Base-by-base conservation (phyloP, 2,113 vertebrate species). In the Epinephelus lanceolatus region DNA sequence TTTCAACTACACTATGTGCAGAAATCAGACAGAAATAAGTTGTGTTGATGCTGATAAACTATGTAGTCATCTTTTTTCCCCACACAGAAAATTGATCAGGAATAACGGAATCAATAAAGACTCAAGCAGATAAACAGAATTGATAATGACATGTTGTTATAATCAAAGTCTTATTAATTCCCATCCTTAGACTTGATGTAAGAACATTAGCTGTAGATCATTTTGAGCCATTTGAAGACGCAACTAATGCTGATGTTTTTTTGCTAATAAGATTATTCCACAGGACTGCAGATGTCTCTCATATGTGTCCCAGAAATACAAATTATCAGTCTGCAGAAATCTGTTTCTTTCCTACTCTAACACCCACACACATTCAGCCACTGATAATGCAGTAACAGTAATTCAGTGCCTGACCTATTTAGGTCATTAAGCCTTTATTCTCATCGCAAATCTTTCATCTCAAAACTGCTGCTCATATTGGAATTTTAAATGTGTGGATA, bases 281-380 rank as follows among this genome's bases (percentile, higher is more conserved):
- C 67, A 55, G 12, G 3, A n/a, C 30, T 1, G 1, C 37, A 7
- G 14, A 18, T 1, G 1, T 14, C 0, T 33, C 7, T 51, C 3
- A 6, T 37, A 18, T 14, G 14, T 74, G 81, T 81, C 62, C 25
- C 67, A n/a, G 68, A 74, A 85, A 65, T 52, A 75, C 4, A 21
- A 3, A 55, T 66, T 0, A n/a, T 59, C 33, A 45, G 6, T 19
- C n/a, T 17, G 60, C 66, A 84, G 49, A 60, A 70, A 2, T 33
- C n/a, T 10, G 3, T 57, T 10, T 15, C 13, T 30, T 71, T 84
- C 55, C 66, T 71, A 33, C 1, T 11, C 6, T 9, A 14, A 37
- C 53, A 56, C 61, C 21, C 19, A 40, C 83, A 42, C 77, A n/a
- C 25, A 4, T 0, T 65, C 57, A 59, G 25, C 0, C 13, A 2